Evolutionary conservation across 2,797 vertebrate species (phyloP).

Genomic region (Echiichthys vipera): DNA sequence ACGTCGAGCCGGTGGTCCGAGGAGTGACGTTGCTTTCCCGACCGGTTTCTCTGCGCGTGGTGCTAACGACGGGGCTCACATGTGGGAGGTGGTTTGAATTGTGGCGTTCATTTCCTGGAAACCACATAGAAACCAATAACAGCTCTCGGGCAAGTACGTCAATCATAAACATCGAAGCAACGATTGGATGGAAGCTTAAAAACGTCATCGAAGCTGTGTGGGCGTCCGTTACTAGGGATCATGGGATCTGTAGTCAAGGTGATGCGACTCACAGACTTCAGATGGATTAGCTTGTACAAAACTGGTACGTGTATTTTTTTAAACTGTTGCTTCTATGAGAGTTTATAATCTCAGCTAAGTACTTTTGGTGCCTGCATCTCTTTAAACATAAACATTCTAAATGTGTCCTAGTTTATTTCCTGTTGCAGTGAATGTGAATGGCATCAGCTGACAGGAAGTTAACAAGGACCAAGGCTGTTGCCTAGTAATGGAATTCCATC

Average conservation of each 20-base stretch:
- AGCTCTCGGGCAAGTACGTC: constrained; percentile 25
- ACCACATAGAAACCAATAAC: constrained; percentile 78
- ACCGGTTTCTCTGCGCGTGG: constrained; percentile 85
- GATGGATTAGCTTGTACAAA: neutral
- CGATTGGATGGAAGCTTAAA: constrained; percentile 63
- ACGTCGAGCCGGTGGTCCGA: constrained; percentile 75
- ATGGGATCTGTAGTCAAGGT: constrained; percentile 64
- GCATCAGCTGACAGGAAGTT: too few species aligned
- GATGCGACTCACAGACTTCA: neutral
- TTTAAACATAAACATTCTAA: too few species aligned
- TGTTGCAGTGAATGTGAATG: too few species aligned
- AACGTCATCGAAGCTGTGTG: constrained; percentile 75
- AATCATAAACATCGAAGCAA: constrained; percentile 29
- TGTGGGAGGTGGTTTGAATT: constrained; percentile 80
- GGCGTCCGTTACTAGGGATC: constrained; percentile 19
- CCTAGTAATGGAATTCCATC: too few species aligned
- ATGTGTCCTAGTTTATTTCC: too few species aligned
- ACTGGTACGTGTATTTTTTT: neutral
- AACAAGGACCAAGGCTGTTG: too few species aligned
- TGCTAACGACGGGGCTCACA: constrained; percentile 79
- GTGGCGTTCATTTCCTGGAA: constrained; percentile 85
- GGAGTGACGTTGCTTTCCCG: constrained; percentile 83
- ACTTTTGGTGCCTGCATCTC: neutral
- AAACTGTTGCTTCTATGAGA: neutral
- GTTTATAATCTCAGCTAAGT: neutral